Base-by-base conservation (phyloP, 2,888 invertebrate species). In the Thelaira solivaga region DNA sequence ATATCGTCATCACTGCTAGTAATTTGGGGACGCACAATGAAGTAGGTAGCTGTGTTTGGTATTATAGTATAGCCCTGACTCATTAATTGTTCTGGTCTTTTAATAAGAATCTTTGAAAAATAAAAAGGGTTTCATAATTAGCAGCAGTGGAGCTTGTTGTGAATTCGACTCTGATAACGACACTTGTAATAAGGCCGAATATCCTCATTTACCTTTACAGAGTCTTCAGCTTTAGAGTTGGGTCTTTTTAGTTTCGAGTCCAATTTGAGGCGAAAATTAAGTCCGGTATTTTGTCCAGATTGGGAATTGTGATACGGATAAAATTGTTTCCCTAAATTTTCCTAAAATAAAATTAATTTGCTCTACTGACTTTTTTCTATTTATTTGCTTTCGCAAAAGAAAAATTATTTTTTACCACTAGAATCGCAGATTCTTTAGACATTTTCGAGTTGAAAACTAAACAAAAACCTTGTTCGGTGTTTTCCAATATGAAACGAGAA, bases 401-500 rank as follows among this genome's bases (percentile, higher is more conserved):
- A 39, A 5, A 6, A 36, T n/a, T n/a, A 16, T 36, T 4, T 13
- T 10, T 8, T 67, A 83, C 83, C 75, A 61, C 20, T 20, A 86
- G 81, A 3, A 18, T 47, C 4, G 18, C 34, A 0, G 83, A 82
- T 0, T 20, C 39, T 0, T 41, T 51, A 0, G 85, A 84, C 2
- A 85, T 20, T 24, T 84, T 86, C 2, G 90, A 90, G 82, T 90
- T 90, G 83, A 90, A 90, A 0, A 90, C 84, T 80, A 89, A 87
- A 79, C 90, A 91, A 29, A 87, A 83, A 0, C 90, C 90, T 61
- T 83, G 86, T 80, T 90, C 90, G 0, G 90, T 89, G 62, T 86
- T 88, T 74, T 90, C 90, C 18, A 86, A 67, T 41, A 89, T 83
- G 69, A 90, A 90, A 16, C 86, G 82, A 1, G 88, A 86, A 78